Conservation (phyloP, 2,888 invertebrate genomes). For the Griposia aprilina region DNA sequence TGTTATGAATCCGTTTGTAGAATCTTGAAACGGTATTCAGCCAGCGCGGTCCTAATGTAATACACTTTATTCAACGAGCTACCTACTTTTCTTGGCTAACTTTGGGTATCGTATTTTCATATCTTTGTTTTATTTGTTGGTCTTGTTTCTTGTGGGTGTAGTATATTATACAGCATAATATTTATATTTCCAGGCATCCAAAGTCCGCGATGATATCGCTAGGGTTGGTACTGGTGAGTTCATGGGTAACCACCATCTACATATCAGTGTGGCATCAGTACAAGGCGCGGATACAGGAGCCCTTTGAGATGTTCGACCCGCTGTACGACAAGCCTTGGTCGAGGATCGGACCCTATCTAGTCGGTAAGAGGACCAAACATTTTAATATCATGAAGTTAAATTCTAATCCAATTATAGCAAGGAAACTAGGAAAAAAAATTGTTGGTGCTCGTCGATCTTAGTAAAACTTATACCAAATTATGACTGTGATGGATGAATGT, state of each 20-base stretch:
- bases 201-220: constrained; percentile 91
- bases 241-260: constrained; percentile 94
- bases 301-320: constrained; percentile 95
- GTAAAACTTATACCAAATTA: constrained; percentile 60
- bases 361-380: constrained; percentile 89
- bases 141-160: constrained; percentile 23
- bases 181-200: constrained; percentile 87
- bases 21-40: constrained; percentile 43
- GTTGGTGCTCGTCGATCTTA: constrained; percentile 60
- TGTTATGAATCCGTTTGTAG: constrained; percentile 57
- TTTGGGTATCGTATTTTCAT: constrained; percentile 50
- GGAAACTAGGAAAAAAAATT: constrained; percentile 37
- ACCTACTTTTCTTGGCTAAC: constrained; percentile 36
- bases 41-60: constrained; percentile 27
- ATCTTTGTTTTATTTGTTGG: constrained; percentile 35
- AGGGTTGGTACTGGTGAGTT: constrained; percentile 91
- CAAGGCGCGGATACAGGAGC: constrained; percentile 93
- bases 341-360: constrained; percentile 94
- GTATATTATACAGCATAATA: constrained; percentile 22
- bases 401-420: constrained; percentile 21
- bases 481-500: constrained; percentile 64
- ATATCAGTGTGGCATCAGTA: constrained; percentile 94
- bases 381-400: constrained; percentile 18
- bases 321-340: constrained; percentile 96
- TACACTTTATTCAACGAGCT: constrained; percentile 46